Evolutionary conservation across 2,797 vertebrate species (phyloP).

Genomic region (Ambastaia sidthimunki): DNA sequence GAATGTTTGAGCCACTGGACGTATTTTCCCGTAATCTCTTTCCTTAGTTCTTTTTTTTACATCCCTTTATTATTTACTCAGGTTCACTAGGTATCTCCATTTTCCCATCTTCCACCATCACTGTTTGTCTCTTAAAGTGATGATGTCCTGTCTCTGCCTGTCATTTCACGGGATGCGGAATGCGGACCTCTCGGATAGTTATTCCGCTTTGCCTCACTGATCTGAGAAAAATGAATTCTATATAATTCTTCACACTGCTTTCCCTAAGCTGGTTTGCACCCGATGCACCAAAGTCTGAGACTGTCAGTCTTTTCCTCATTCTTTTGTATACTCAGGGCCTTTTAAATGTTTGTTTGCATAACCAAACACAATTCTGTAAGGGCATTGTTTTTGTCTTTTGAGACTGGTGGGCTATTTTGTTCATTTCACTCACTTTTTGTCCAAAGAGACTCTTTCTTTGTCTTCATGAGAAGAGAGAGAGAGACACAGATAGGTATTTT

Average conservation of each 20-base stretch:
- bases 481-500: slow-evolving; percentile 81
- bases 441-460: slow-evolving; percentile 66
- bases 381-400: slow-evolving; percentile 60
- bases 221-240: slow-evolving; percentile 76
- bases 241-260: slow-evolving; percentile 67
- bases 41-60: slow-evolving; percentile 26
- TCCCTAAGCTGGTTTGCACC: slow-evolving; percentile 45
- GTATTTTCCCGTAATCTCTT: slow-evolving; percentile 41
- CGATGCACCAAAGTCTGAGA: slow-evolving; percentile 62
- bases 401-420: slow-evolving; percentile 49
- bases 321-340: slow-evolving; percentile 53
- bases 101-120: slow-evolving; percentile 26
- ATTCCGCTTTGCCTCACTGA: slow-evolving; percentile 76
- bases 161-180: slow-evolving; percentile 47
- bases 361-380: slow-evolving; percentile 42
- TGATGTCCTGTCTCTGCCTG: slow-evolving; percentile 28
- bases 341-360: slow-evolving; percentile 55
- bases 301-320: slow-evolving; percentile 68
- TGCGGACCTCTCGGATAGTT: slow-evolving; percentile 57
- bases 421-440: slow-evolving; percentile 54
- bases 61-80: slow-evolving; percentile 15
- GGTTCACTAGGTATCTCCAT: slow-evolving; percentile 36
- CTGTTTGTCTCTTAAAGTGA: slow-evolving; percentile 48
- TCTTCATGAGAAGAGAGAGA: slow-evolving; percentile 56
- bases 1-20: slow-evolving; percentile 52